Evolutionary conservation across 2,113 vertebrate species (phyloP), one percentile per base, ranked within the genome.

Genomic region (Lagopus leucura): DNA sequence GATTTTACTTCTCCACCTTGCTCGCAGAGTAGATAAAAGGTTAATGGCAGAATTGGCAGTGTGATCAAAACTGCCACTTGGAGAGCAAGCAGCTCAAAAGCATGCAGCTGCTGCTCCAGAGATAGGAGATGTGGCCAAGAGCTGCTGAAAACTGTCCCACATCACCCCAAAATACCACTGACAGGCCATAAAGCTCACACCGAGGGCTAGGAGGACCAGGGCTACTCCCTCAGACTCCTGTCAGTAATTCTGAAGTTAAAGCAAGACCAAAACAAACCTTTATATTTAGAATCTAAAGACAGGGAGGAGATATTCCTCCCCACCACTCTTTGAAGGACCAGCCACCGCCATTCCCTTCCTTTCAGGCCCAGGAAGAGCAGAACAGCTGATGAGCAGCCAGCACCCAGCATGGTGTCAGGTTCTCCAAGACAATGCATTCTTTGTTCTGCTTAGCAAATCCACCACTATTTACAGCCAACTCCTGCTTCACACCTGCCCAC

Each of bases 21-120:
- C 34, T 32, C 11, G 18, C 48, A 34, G 64, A 55, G 64, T 67
- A 61, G 5, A 36, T 40, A 38, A 45, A 72, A 78, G 27, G 42
- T 42, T 4, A 65, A 30, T 6, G 42, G 52, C 15, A 22, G 66
- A 78, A 71, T 1, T 8, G 54, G 60, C 66, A 82, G 12, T 3
- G 28, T 15, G 32, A n/a, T 38, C 4, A 6, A 69, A 92, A 22
- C 2, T 5, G 1, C 69, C 25, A 52, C 19, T 18, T 1, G 3
- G 28, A 22, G 9, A 76, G 18, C 2, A 2, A 67, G 69, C 24
- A 36, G 0, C 0, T 42, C 42, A 42, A 42, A 16, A 42, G 42
- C 42, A 16, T 42, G 14, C 15, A 15, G 42, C 14, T 6, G 42
- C 42, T 43, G 64, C 77, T 27, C 73, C 2, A 32, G 8, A 25